Base-by-base conservation (phyloP, 2,113 vertebrate species). In the Alexandromys fortis region DNA sequence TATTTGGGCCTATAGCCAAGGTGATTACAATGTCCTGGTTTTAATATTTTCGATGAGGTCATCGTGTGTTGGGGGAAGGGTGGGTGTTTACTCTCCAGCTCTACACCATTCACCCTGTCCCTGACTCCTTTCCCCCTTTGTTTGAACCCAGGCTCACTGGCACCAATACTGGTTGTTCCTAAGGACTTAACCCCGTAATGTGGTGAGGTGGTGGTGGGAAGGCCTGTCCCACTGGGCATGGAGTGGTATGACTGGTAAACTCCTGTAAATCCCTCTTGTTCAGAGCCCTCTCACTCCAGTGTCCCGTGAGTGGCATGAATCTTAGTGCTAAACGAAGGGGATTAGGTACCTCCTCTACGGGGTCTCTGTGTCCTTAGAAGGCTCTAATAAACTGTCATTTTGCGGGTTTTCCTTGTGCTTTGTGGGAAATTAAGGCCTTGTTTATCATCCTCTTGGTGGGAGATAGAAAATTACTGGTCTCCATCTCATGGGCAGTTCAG, bases 201-300 rank as follows among this genome's bases (percentile, higher is more conserved):
- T 79, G 95, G 94, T 92, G 97, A 95, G 86, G 95, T 94, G 92
- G 61, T 89, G 77, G 78, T 97, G 95, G 91, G 94, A 95, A 97
- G 95, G 89, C 77, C 82, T 5, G 94, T 95, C 92, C 92, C 92
- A 94, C 77, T 89, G 75, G 63, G 68, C 77, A 58, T 13, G 35
- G 77, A 96, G 95, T 94, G 81, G 94, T 85, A 17, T 83, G 91
- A 97, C 95, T 94, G 96, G 95, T 97, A 82, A 94, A 95, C 97
- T 95, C 89, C 95, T 92, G 77, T 65, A 95, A 95, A 89, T 96
- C 89, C 77, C n/a, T 97, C 67, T 77, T 89, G 72, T 95, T 96
- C 94, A 91, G 22, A 38, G 22, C 38, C 83, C 45, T 94, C 93
- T 86, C 85, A 83, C 73, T 75, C 81, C 85, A 73, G 24, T 72